These are phyloP conservation scores for Chelonia mydas DNA, from an alignment of 2,797 vertebrate species.

Conservation along the genomic window DNA sequence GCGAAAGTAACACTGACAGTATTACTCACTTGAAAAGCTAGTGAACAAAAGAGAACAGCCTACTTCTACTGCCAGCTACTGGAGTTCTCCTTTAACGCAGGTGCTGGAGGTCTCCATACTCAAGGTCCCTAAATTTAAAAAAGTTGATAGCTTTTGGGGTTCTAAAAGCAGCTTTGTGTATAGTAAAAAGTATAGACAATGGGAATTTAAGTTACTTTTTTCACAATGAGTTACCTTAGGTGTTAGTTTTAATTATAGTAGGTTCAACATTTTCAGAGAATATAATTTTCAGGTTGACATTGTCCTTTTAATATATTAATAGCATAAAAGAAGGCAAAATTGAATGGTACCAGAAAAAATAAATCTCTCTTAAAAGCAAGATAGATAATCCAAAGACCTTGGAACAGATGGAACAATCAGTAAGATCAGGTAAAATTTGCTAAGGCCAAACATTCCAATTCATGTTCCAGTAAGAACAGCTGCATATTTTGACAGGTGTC, in stretches of 20 bases:
- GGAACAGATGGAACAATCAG: conserved; percentile 30
- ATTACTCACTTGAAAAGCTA: neutral
- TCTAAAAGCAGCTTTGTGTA: neutral
- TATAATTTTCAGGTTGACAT: neutral
- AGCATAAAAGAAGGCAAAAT: conserved; percentile 11
- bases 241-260: neutral
- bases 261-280: neutral
- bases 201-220: neutral
- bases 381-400: neutral
- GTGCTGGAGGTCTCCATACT: neutral
- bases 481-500: conserved; percentile 64
- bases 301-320: neutral
- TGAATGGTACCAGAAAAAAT: neutral
- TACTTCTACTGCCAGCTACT: neutral
- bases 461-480: conserved; percentile 45
- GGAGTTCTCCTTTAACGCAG: conserved; percentile 10
- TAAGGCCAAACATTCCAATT: conserved; percentile 33
- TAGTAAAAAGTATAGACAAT: neutral
- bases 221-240: neutral
- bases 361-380: neutral
- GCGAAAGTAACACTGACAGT: neutral
- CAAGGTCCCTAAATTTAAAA: neutral
- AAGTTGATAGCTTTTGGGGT: neutral
- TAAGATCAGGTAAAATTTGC: conserved; percentile 35
- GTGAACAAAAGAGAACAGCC: neutral